Percentiles rank a stretch among this genome's conserved stretches.
These are phyloP conservation scores for Lasioglossum calceatum DNA, from an alignment of 2,888 invertebrate species.

Conservation along the genomic window DNA sequence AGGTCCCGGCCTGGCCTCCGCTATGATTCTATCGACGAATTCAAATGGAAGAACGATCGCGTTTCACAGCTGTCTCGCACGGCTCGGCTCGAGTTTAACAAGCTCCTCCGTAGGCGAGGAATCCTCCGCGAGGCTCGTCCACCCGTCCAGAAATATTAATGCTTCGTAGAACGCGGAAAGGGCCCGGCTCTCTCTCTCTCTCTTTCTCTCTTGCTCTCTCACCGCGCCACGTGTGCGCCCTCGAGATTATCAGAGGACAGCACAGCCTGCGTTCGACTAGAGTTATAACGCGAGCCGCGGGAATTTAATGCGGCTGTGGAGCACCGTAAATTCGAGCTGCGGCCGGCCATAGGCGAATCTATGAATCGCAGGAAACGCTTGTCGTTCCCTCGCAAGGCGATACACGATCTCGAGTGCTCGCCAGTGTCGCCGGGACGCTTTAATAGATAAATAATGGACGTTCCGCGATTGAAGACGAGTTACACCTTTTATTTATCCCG, in stretches of 20 bases:
- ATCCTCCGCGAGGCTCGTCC: conserved; percentile 4
- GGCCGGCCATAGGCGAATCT: conserved; percentile 55
- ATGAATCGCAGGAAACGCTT: conserved; percentile 56
- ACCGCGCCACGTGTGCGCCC: conserved; percentile 27
- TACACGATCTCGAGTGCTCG: conserved; percentile 16
- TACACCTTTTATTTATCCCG: background rate
- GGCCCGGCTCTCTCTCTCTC: background rate
- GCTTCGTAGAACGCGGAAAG: conserved; percentile 50
- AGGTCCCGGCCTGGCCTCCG: conserved; percentile 52
- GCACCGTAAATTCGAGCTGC: conserved; percentile 38
- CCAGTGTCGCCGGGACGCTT: conserved; percentile 31
- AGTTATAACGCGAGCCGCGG: conserved; percentile 48
- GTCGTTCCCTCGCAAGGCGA: conserved; percentile 33
- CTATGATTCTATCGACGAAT: conserved; percentile 67
- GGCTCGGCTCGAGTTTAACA: conserved; percentile 34
- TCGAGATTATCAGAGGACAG: conserved; percentile 50
- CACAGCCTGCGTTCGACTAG: conserved; percentile 21
- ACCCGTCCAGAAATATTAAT: conserved; percentile 52
- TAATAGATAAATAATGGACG: conserved; percentile 38
- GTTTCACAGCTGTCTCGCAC: conserved; percentile 59
- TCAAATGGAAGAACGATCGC: conserved; percentile 45
- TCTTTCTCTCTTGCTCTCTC: background rate
- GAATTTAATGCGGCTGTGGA: conserved; percentile 50
- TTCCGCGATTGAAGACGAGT: background rate
- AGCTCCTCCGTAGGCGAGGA: conserved; percentile 33